Evolutionary conservation across 2,797 vertebrate genomes (phyloP).

Genomic region (Pseudochromis fuscus): DNA sequence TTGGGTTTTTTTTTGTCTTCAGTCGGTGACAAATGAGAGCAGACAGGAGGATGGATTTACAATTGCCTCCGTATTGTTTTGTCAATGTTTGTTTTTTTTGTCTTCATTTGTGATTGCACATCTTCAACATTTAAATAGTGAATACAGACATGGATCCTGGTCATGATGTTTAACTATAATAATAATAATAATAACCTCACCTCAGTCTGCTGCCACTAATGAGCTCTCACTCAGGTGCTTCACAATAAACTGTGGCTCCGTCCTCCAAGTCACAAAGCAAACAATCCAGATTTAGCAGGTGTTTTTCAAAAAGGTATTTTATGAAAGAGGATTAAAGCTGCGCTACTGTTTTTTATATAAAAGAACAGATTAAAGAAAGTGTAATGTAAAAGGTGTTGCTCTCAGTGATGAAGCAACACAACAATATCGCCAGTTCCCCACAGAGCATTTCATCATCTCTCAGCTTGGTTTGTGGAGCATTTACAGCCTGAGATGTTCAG

Average conservation of each 20-base stretch:
- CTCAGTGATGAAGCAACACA: neutral
- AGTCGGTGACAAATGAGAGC: constrained; percentile 15
- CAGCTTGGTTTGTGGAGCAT: neutral
- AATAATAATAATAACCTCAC: too few relatives aligned
- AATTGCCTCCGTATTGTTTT: constrained; percentile 5
- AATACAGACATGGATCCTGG: neutral
- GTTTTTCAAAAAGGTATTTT: constrained; percentile 5
- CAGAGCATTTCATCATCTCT: neutral
- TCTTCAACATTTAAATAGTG: neutral
- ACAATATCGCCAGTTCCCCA: neutral
- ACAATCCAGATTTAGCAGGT: constrained; percentile 19
- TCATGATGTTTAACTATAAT: neutral
- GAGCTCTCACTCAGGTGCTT: neutral
- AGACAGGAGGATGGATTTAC: neutral
- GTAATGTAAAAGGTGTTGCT: neutral
- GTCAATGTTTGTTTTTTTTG: constrained; percentile 19
- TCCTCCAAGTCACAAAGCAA: neutral
- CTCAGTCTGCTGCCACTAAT: neutral
- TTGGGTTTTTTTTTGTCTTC: too few relatives aligned
- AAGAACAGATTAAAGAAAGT: constrained; percentile 6
- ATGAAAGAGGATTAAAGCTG: neutral
- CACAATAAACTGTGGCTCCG: neutral
- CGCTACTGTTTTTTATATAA: constrained; percentile 1
- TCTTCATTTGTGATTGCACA: neutral
- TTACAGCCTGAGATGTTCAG: neutral